Conservation (phyloP, 2,888 invertebrate species). For the Cephus rjabovi region DNA sequence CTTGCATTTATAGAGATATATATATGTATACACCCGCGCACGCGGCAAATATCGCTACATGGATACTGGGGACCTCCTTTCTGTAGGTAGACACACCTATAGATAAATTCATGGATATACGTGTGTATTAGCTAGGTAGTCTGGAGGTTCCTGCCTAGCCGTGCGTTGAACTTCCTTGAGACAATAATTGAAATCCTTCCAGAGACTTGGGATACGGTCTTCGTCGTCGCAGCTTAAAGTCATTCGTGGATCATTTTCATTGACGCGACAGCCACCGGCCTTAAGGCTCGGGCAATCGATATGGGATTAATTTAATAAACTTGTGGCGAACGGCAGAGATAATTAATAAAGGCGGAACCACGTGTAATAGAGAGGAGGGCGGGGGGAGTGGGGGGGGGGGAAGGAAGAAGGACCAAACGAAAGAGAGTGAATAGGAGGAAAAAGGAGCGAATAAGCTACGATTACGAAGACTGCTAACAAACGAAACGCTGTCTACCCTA, state of each 20-base stretch:
- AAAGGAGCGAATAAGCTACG: constrained; percentile 4
- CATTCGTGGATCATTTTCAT: background rate
- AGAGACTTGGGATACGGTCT: constrained; percentile 20
- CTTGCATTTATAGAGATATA: background rate
- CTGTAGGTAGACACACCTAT: background rate
- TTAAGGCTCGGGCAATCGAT: background rate
- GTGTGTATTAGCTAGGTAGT: background rate
- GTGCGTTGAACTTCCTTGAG: constrained; percentile 60
- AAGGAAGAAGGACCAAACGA: background rate
- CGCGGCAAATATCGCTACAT: background rate
- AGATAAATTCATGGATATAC: background rate
- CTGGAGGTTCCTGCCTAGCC: constrained; percentile 50
- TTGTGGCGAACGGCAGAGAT: constrained; percentile 10
- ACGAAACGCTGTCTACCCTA: background rate
- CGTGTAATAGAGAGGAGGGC: background rate
- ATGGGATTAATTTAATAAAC: constrained; percentile 31
- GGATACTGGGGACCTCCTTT: background rate
- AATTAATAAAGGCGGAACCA: background rate
- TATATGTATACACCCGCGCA: background rate
- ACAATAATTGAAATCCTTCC: constrained; percentile 53
- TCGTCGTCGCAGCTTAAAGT: background rate
- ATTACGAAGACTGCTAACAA: background rate
- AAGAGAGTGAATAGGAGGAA: background rate
- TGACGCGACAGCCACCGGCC: background rate
- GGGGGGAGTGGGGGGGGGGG: background rate